Evolutionary conservation across 2,888 invertebrate species (phyloP), one percentile per base, ranked within the genome.

Genomic region (Taenaris catops): DNA sequence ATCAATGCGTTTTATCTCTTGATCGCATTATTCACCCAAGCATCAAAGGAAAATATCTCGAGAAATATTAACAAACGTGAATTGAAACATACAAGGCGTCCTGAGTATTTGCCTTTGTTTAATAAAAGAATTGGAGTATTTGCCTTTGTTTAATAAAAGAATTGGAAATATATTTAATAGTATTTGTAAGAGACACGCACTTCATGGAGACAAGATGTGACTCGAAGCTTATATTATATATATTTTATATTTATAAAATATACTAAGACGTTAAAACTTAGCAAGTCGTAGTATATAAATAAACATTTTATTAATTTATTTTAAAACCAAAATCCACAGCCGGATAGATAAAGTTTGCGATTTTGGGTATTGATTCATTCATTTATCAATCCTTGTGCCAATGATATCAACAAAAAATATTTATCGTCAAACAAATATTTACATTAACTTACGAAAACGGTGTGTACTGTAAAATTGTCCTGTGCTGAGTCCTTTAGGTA

Each of bases 21-120:
- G 75, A 80, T 80, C 81, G 73, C 69, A 68, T 80, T 78, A 79
- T 76, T 79, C 76, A 79, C 58, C 68, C 70, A 68, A 75, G 75
- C 72, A 72, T 79, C 75, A 76, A 80, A 79, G 69, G 63, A 74
- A 79, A 79, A 78, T 67, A 66, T 62, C 65, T 64, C 51, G 54
- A 58, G 63, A 71, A 73, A 74, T 69, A 74, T 74, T 70, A 71
- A 67, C 69, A 64, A 71, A 65, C 60, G 63, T 62, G 53, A 67
- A 62, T 66, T 61, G 63, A 61, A 64, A 65, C 68, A 68, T 63
- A 61, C 60, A 62, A 10, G 27, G 31, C 16, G 31, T 6, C 16
- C 14, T 8, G 4, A 1, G 23, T 9, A 7, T 9, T 16, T 9
- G 18, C 31, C 10, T 34, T 34, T 34, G 20, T 28, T 29, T 25